Evolutionary conservation across 1,140 invertebrate genomes (phyloP).

Genomic region (Drosophila mojavensis): DNA sequence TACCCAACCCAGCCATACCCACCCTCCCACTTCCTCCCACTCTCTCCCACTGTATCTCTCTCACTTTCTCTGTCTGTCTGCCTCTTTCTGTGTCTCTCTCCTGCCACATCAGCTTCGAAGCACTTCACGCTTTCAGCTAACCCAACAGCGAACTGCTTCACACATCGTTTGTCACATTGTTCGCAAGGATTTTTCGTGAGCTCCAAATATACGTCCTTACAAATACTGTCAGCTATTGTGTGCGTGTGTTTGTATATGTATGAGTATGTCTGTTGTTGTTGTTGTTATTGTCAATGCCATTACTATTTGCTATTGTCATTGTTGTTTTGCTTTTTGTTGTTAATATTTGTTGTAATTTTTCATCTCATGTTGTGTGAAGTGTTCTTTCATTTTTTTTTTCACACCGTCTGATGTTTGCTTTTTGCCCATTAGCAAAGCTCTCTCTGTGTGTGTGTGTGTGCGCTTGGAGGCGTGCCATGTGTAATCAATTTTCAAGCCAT

Average conservation of each 20-base stretch:
- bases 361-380: conserved; percentile 59
- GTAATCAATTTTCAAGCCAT: conserved; percentile 72
- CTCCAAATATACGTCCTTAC: conserved; percentile 60
- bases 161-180: conserved; percentile 82
- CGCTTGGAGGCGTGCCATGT: conserved; percentile 57
- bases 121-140: conserved; percentile 60
- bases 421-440: conserved; percentile 50
- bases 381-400: conserved; percentile 30
- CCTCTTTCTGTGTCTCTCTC: not conserved
- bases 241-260: not conserved
- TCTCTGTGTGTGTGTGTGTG: conserved; percentile 7
- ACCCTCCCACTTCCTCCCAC: not conserved
- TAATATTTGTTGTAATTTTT: conserved; percentile 82
- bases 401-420: conserved; percentile 47
- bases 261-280: not conserved
- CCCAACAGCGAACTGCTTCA: conserved; percentile 60
- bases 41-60: no score
- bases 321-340: conserved; percentile 45
- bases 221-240: conserved; percentile 51
- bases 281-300: conserved; percentile 69
- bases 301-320: conserved; percentile 79
- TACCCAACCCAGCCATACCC: not conserved
- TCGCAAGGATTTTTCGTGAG: conserved; percentile 56
- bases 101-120: conserved; percentile 17
- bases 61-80: not conserved